phyloP scores from a whole-genome alignment of 1,140 invertebrate genomes.

The Chironomus striatipennis region DNA sequence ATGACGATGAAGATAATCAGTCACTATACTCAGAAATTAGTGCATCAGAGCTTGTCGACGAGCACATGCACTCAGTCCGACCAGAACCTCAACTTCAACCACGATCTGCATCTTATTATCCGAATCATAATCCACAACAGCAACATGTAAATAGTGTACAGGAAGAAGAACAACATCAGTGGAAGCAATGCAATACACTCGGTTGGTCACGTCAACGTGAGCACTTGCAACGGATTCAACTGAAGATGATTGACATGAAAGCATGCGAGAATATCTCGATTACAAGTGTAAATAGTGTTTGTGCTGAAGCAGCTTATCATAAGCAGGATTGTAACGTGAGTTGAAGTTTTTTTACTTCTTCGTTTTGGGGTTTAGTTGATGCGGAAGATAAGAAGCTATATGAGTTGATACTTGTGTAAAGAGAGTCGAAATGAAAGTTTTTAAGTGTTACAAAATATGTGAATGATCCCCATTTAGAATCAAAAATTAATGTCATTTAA shows the following conservation, averaged over 20 bases:
- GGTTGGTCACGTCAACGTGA: slow-evolving; percentile 76
- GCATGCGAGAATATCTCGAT: slow-evolving; percentile 76
- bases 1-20: not conserved
- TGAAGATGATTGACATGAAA: slow-evolving; percentile 63
- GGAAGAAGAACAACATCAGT: slow-evolving; percentile 26
- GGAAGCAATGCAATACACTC: slow-evolving; percentile 64
- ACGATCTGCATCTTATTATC: not conserved
- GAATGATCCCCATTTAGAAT: too few species aligned
- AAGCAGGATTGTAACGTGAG: slow-evolving; percentile 72
- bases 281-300: slow-evolving; percentile 67
- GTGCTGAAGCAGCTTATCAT: slow-evolving; percentile 69
- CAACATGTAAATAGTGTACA: not conserved
- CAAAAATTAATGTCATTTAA: too few species aligned
- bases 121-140: not conserved
- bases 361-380: too few species aligned
- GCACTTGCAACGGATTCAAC: slow-evolving; percentile 65
- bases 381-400: too few species aligned
- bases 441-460: too few species aligned
- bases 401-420: too few species aligned
- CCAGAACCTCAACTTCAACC: not conserved
- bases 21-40: not conserved
- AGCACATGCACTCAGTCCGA: not conserved
- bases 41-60: not conserved
- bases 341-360: slow-evolving; percentile 26
- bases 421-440: too few species aligned